Evolutionary conservation across 2,888 invertebrate genomes (phyloP).

Genomic region (Drosophila stalkeri): DNA sequence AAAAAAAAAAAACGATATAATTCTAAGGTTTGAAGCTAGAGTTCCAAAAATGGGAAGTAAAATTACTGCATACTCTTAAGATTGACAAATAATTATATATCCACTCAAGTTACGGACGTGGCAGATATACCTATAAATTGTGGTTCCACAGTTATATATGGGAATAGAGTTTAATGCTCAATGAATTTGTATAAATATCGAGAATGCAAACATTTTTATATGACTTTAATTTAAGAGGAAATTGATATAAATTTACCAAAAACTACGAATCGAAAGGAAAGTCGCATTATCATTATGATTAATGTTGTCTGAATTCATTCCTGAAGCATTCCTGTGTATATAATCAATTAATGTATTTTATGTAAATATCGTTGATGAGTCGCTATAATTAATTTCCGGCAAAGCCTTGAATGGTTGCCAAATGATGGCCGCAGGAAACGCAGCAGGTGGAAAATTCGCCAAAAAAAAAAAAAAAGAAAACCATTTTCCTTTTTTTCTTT

Average conservation of each 20-base stretch:
- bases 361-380: conserved; percentile 57
- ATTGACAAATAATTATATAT: neutral
- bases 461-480: conserved; percentile 9
- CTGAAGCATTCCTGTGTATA: neutral
- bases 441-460: conserved; percentile 66
- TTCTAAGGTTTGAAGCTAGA: neutral
- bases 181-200: neutral
- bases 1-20: no score
- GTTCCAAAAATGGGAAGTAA: neutral
- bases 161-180: no score
- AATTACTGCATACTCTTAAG: neutral
- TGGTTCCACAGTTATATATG: no score
- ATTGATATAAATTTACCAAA: neutral
- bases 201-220: no score
- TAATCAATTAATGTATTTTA: conserved; percentile 52
- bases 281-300: conserved; percentile 9
- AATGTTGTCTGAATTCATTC: conserved; percentile 7
- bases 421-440: conserved; percentile 42
- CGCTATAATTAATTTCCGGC: conserved; percentile 69
- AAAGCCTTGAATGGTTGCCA: conserved; percentile 38
- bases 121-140: no score
- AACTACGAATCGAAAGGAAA: neutral
- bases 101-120: no score
- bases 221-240: no score
- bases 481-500: neutral